Conservation (phyloP, 2,888 invertebrate species). For the Eubasilissa splendida region DNA sequence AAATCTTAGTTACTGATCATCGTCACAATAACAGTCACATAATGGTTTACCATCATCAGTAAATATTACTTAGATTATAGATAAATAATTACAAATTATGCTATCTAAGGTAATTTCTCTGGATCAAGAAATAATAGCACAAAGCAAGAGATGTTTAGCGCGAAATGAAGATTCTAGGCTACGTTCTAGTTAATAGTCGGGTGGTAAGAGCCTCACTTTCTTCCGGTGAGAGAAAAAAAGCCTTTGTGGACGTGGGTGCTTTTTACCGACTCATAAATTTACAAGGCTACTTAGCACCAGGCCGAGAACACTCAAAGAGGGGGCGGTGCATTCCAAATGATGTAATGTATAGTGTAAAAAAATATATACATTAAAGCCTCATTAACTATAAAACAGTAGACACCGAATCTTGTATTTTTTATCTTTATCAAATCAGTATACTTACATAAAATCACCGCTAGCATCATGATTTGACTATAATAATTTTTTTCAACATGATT, state of each 20-base stretch:
- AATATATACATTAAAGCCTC: slow-evolving; percentile 4
- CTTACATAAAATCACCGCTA: no score
- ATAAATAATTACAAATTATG: no score
- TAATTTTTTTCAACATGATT: no score
- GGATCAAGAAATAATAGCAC: no score
- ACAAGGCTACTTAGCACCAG: slow-evolving; percentile 29
- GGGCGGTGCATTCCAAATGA: slow-evolving; percentile 43
- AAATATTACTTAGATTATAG: no score
- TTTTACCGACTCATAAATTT: slow-evolving; percentile 36
- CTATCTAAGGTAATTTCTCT: no score
- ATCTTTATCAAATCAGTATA: no score
- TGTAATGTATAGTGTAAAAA: slow-evolving; percentile 1
- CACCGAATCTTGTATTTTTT: no score
- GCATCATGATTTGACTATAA: no score
- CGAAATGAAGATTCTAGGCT: background rate
- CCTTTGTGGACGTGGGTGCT: slow-evolving; percentile 27
- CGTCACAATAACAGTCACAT: no score
- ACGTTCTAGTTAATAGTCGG: background rate
- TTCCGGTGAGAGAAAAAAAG: background rate
- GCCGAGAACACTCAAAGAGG: slow-evolving; percentile 28
- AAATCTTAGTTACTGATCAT: no score
- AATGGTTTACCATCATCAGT: no score
- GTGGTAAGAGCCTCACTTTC: slow-evolving; percentile 1
- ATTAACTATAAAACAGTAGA: background rate
- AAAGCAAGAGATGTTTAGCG: background rate